A percentile compares a stretch with the other conserved stretches of the same genome.
phyloP scores from a whole-genome alignment of 2,113 vertebrate genomes.

The Leiothrix lutea region DNA sequence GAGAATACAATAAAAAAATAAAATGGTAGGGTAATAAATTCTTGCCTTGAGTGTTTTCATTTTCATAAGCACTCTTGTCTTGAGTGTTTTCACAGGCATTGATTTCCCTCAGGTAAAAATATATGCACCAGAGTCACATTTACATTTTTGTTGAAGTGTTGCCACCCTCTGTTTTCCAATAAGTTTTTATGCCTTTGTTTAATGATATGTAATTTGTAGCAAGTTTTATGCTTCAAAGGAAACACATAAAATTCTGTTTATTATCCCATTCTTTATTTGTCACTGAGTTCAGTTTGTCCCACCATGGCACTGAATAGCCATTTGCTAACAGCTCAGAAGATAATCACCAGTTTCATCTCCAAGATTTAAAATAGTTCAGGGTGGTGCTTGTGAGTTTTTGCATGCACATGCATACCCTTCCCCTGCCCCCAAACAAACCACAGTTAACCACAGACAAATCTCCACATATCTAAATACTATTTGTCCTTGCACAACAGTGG shows the following conservation, averaged over 20 bases:
- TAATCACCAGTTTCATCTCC: slow-evolving; percentile 71
- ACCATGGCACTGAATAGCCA: slow-evolving; percentile 5
- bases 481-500: slow-evolving; percentile 3
- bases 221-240: slow-evolving; percentile 69
- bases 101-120: slow-evolving; percentile 53
- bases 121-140: slow-evolving; percentile 18
- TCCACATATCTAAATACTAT: slow-evolving; percentile 14
- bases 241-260: slow-evolving; percentile 39
- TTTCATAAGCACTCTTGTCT: slow-evolving; percentile 25
- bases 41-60: slow-evolving; percentile 17
- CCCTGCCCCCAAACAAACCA: slow-evolving; percentile 22
- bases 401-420: not conserved
- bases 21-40: slow-evolving; percentile 30
- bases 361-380: slow-evolving; percentile 71
- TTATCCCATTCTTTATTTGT: slow-evolving; percentile 64
- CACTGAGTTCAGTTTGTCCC: not conserved
- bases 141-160: slow-evolving; percentile 19
- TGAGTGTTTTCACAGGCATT: slow-evolving; percentile 14
- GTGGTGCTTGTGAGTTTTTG: slow-evolving; percentile 63
- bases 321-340: slow-evolving; percentile 68
- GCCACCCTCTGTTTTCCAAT: slow-evolving; percentile 45
- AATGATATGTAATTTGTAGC: slow-evolving; percentile 45
- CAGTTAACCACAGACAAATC: slow-evolving; percentile 38
- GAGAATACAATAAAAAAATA: slow-evolving; percentile 27
- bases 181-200: slow-evolving; percentile 69